Conservation (phyloP, 2,797 vertebrate genomes). For the Galaxias olidus region DNA sequence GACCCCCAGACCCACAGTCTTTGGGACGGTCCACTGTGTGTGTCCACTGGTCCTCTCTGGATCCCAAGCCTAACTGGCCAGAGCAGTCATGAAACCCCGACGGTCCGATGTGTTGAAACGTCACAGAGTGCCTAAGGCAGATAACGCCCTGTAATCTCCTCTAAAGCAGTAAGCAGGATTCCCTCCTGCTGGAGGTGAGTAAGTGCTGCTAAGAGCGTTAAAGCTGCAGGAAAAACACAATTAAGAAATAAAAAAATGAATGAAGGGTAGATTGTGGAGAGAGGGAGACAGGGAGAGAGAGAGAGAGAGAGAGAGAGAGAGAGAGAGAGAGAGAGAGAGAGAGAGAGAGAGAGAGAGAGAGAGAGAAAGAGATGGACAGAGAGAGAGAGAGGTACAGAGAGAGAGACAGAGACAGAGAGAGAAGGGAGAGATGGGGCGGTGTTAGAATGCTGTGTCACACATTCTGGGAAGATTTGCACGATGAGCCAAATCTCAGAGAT, state of each 20-base stretch:
- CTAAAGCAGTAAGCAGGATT: constrained; percentile 45
- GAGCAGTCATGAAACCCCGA: not conserved
- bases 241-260: constrained; percentile 54
- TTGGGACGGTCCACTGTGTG: constrained; percentile 19
- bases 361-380: constrained; percentile 1
- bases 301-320: constrained; percentile 3
- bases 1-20: constrained; percentile 5
- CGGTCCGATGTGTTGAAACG: constrained; percentile 22
- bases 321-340: not conserved
- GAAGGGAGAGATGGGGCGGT: constrained; percentile 15
- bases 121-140: constrained; percentile 45
- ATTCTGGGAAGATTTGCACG: constrained; percentile 6
- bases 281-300: constrained; percentile 21
- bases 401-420: constrained; percentile 7
- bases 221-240: constrained; percentile 55
- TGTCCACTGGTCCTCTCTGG: constrained; percentile 32
- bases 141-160: constrained; percentile 60
- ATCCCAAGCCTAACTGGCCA: constrained; percentile 34
- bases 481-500: constrained; percentile 22
- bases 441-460: constrained; percentile 11
- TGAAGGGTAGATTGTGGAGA: too few relatives aligned
- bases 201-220: constrained; percentile 51
- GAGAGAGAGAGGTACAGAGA: constrained; percentile 17
- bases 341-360: constrained; percentile 16
- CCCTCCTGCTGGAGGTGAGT: constrained; percentile 47